These are phyloP conservation scores for Syritta pipiens DNA, from an alignment of 2,888 invertebrate genomes.

Conservation along the genomic window DNA sequence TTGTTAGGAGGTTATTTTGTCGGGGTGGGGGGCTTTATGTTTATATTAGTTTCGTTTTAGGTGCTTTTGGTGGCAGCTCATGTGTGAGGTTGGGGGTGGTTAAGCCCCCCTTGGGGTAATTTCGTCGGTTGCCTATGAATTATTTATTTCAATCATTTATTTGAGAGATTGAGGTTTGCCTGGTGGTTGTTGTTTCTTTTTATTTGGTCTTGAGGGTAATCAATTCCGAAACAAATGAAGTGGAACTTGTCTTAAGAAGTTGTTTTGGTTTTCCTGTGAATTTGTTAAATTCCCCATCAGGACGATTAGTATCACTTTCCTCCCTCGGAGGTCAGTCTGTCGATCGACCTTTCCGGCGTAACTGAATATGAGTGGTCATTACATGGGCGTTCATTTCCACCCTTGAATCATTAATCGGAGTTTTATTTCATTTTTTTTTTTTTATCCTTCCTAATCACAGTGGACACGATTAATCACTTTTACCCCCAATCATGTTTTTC, in stretches of 20 bases:
- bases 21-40: constrained; percentile 27
- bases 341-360: too few relatives aligned
- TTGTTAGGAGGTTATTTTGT: constrained; percentile 56
- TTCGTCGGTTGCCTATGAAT: constrained; percentile 22
- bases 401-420: too few relatives aligned
- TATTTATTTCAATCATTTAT: constrained; percentile 37
- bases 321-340: too few relatives aligned
- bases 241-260: too few relatives aligned
- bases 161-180: constrained; percentile 14
- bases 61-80: neutral
- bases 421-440: neutral
- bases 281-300: too few relatives aligned
- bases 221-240: too few relatives aligned
- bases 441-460: too few relatives aligned
- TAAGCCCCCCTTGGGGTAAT: constrained; percentile 16
- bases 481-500: too few relatives aligned
- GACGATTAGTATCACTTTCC: too few relatives aligned
- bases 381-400: neutral
- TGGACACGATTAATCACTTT: constrained; percentile 19
- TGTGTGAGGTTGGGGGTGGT: neutral
- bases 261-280: too few relatives aligned
- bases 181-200: neutral
- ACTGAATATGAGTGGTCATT: too few relatives aligned
- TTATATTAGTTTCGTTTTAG: constrained; percentile 25
- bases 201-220: neutral